A percentile compares a stretch with the other conserved stretches of the same genome.
phyloP scores from a whole-genome alignment of 2,797 vertebrate species.

The Sciurus vulgaris region DNA sequence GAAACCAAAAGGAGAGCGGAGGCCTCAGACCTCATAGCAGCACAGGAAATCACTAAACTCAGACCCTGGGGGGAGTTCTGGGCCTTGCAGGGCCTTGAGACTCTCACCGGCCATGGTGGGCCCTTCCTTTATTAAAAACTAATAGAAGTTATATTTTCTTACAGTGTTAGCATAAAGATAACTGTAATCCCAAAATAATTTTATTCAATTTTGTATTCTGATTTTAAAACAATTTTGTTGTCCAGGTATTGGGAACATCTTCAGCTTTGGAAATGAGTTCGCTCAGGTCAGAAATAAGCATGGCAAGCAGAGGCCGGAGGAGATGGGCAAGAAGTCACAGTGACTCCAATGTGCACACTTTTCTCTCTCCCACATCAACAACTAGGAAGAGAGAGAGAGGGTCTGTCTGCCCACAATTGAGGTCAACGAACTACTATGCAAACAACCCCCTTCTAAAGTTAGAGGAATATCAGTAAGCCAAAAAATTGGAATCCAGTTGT shows the following conservation, averaged over 20 bases:
- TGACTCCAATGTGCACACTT: background rate
- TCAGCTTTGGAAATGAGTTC: slow-evolving; percentile 37
- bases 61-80: fast-evolving
- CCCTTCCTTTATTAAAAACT: background rate
- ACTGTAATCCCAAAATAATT: background rate
- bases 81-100: background rate
- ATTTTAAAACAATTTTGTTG: slow-evolving; percentile 34
- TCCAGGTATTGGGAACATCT: background rate
- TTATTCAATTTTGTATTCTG: background rate
- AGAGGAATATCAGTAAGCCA: background rate
- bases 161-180: background rate
- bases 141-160: background rate
- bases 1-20: slow-evolving; percentile 54
- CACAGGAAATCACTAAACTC: background rate
- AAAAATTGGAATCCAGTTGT: slow-evolving; percentile 4
- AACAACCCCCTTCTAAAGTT: background rate
- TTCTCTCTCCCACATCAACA: background rate
- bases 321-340: background rate
- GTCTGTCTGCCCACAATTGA: background rate
- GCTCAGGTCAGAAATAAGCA: background rate
- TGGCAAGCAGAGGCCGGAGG: background rate
- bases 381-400: background rate
- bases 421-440: background rate
- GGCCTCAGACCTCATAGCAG: background rate
- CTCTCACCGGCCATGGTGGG: background rate